Conservation (phyloP, 2,888 invertebrate genomes). For the Heliconius ismenius region DNA sequence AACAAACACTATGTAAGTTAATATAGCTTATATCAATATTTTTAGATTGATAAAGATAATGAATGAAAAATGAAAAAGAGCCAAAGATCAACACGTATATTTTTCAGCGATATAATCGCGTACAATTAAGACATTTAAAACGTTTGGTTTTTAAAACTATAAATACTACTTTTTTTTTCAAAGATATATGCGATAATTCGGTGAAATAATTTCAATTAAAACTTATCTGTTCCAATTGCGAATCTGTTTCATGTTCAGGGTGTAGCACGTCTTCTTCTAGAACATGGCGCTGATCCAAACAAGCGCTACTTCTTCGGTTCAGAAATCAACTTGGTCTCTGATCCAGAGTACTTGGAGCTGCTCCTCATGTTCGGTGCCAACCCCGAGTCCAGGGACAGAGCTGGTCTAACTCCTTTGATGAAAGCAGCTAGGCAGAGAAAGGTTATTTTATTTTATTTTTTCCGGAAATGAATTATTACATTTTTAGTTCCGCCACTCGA, state of each 20-base stretch:
- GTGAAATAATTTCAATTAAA: too few species aligned
- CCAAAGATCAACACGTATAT: too few species aligned
- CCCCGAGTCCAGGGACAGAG: conserved; percentile 92
- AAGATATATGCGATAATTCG: too few species aligned
- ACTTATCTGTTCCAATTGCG: too few species aligned
- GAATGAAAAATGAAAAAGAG: too few species aligned
- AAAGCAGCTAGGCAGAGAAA: conserved; percentile 91
- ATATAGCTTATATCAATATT: background rate
- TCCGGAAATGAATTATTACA: background rate
- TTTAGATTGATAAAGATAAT: too few species aligned
- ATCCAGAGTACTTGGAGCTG: conserved; percentile 90
- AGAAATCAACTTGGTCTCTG: conserved; percentile 93
- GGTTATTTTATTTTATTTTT: conserved; percentile 63
- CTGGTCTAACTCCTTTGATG: conserved; percentile 95
- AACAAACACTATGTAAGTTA: conserved; percentile 87
- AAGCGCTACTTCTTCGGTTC: conserved; percentile 95
- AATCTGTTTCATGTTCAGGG: conserved; percentile 62
- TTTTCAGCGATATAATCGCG: too few species aligned
- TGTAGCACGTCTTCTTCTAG: conserved; percentile 86
- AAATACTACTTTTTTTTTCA: too few species aligned
- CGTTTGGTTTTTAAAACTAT: too few species aligned
- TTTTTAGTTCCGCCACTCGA: too few species aligned
- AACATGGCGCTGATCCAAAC: conserved; percentile 94
- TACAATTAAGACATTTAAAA: too few species aligned
- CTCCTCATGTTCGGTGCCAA: conserved; percentile 92